Base-by-base conservation (phyloP, 2,797 vertebrate species). In the Myioborus miniatus region DNA sequence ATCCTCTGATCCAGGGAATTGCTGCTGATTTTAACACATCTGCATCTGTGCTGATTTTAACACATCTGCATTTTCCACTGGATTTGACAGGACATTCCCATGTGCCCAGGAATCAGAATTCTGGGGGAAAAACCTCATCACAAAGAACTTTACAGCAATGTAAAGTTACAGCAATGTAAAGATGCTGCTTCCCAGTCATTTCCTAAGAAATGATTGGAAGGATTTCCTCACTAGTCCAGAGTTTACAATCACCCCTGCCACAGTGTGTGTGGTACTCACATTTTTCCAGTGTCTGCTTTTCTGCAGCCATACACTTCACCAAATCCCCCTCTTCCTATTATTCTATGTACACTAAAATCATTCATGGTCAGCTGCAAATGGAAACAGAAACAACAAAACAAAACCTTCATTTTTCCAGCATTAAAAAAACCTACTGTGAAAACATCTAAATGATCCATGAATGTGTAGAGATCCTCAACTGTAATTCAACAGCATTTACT, bases 281-380 rank as follows among this genome's bases (percentile, higher is more conserved):
- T 99, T 98, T 99, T 99, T 70, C 99, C 99, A 7, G 99, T 99
- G 98, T 99, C 99, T 43, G 99, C 99, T 98, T 99, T 99, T 83
- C 99, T 98, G 98, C 99, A 99, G 87, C 99, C 99, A 1, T 99
- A 99, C 43, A 99, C 99, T 96, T 99, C 99, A 11, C 99, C 99
- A 52, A 99, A 99, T 91, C 99, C 99, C 11, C 99, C 99, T 92
- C 99, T 97, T 77, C 99, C 99, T 58, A 99, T 99, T 97, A 99
- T 99, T 95, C 99, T 98, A 86, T 99, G 99, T 30, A 99, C 99
- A 80, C 99, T 99, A 98, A 99, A 99, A 97, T 99, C 99, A 55
- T 99, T 99, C 99, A 99, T 99, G 74, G 99, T 99, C 98, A 99
- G 97, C 99, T 99, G 97, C 23, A 89, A 91, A 60, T 16, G 44